Conservation (phyloP, 2,113 vertebrate species). For the Pongo abelii region DNA sequence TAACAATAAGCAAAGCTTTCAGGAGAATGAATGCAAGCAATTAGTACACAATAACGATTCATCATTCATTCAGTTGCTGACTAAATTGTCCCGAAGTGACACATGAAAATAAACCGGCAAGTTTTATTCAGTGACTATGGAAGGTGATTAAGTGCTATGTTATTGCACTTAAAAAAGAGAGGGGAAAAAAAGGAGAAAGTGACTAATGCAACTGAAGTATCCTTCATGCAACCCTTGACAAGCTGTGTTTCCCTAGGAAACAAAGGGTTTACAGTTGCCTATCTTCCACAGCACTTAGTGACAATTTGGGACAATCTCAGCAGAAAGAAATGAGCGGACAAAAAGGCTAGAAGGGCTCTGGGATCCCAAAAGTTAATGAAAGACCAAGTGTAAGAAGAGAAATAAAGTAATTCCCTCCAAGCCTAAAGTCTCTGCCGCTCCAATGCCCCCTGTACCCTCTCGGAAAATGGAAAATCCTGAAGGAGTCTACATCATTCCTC, state of each 20-base stretch:
- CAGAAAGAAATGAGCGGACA: not conserved
- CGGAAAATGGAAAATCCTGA: no score
- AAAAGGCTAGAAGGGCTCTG: not conserved
- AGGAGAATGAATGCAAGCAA: not conserved
- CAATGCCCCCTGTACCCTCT: accelerated
- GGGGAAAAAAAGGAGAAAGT: not conserved
- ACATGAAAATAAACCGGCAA: not conserved
- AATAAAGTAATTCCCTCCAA: not conserved
- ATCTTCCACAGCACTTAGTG: not conserved
- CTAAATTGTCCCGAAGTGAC: not conserved
- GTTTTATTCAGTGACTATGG: not conserved
- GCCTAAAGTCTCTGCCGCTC: no score
- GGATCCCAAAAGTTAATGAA: not conserved
- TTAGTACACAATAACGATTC: not conserved
- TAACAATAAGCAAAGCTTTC: not conserved
- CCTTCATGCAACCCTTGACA: not conserved
- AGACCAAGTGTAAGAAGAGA: not conserved
- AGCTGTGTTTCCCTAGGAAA: not conserved
- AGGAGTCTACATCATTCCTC: not conserved
- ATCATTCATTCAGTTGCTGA: not conserved
- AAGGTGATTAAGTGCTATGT: not conserved
- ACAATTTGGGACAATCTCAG: not conserved
- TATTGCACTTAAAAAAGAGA: no score
- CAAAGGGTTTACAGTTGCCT: not conserved
- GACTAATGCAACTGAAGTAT: not conserved